These are phyloP conservation scores for Arnoldichthys spilopterus DNA, from an alignment of 2,797 vertebrate species.

Conservation along the genomic window DNA sequence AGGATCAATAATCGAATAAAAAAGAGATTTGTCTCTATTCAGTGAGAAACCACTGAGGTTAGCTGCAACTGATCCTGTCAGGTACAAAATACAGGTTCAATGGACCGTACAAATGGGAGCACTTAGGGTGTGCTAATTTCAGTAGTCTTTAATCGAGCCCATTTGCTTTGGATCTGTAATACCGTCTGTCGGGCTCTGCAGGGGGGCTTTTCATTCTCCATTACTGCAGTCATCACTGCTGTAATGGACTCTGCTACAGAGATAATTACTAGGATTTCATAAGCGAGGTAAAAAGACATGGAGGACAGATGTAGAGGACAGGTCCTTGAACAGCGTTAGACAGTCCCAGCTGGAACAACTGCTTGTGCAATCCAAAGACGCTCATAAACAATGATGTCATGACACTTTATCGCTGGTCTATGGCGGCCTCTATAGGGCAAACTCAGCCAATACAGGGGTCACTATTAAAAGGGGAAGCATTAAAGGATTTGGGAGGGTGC, in stretches of 20 bases:
- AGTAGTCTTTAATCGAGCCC: not conserved
- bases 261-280: conserved; percentile 20
- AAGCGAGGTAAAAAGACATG: conserved; percentile 23
- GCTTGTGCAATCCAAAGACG: not conserved
- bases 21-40: not conserved
- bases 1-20: no score
- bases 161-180: not conserved
- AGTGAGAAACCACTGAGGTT: not conserved
- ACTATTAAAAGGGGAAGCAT: not conserved
- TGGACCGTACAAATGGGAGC: not conserved
- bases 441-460: not conserved
- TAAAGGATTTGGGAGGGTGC: not conserved
- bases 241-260: conserved; percentile 1
- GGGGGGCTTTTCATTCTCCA: not conserved
- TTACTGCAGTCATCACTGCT: not conserved
- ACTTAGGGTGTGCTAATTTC: not conserved
- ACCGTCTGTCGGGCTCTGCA: not conserved
- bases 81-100: not conserved
- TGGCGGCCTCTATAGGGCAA: conserved; percentile 44
- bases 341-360: not conserved
- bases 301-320: not conserved
- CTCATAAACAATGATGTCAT: conserved; percentile 18
- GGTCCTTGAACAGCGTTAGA: conserved; percentile 1
- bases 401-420: conserved; percentile 6
- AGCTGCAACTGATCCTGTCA: not conserved